Percentiles rank a stretch among this genome's conserved stretches.
phyloP scores from a whole-genome alignment of 2,888 invertebrate species.

The Dryocosmus kuriphilus region DNA sequence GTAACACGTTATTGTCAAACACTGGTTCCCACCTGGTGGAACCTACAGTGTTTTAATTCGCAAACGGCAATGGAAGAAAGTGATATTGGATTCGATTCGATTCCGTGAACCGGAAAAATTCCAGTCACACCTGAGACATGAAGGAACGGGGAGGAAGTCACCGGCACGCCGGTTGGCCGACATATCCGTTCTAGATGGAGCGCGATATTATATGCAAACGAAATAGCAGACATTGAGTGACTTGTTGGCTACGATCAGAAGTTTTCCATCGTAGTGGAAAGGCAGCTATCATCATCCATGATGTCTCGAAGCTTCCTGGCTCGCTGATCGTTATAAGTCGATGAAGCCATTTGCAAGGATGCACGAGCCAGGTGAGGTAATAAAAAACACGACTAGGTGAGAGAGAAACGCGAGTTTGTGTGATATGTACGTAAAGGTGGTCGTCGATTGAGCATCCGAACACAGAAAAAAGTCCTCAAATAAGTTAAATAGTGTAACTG shows the following conservation, averaged over 20 bases:
- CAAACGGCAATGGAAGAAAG: background rate
- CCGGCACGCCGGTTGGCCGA: slow-evolving; percentile 10
- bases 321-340: background rate
- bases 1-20: no score
- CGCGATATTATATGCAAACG: slow-evolving; percentile 36
- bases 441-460: no score
- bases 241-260: slow-evolving; percentile 17
- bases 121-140: slow-evolving; percentile 27
- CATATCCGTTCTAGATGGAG: slow-evolving; percentile 36
- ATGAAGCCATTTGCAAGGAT: background rate
- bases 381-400: background rate
- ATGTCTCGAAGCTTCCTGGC: background rate
- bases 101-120: slow-evolving; percentile 39
- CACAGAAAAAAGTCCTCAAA: no score
- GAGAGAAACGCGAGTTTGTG: slow-evolving; percentile 41
- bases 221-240: slow-evolving; percentile 36
- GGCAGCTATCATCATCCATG: background rate
- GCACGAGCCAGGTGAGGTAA: background rate
- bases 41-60: background rate
- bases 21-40: background rate
- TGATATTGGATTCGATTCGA: background rate
- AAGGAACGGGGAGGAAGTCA: slow-evolving; percentile 14
- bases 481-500: no score
- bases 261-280: background rate
- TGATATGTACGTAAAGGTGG: no score